Conservation (phyloP, 2,797 vertebrate genomes). For the Triplophysa yarkandensis region DNA sequence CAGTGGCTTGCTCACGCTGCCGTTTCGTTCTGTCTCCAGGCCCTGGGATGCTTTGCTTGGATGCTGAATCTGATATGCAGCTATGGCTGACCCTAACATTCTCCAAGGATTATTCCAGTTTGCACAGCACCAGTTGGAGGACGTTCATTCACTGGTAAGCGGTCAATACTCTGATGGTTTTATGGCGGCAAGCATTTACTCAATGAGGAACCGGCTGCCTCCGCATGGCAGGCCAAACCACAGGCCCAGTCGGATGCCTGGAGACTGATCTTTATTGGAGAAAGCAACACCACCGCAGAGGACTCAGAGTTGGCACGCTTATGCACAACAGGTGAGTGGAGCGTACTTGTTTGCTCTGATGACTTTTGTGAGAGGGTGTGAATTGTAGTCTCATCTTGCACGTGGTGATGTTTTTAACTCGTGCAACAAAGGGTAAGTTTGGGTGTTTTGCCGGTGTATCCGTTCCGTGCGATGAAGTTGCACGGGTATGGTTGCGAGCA, state of each 20-base stretch:
- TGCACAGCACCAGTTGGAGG: conserved; percentile 37
- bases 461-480: conserved; percentile 22
- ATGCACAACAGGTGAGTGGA: conserved; percentile 74
- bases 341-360: conserved; percentile 50
- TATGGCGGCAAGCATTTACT: conserved; percentile 29
- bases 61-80: conserved; percentile 45
- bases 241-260: conserved; percentile 34
- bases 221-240: conserved; percentile 24
- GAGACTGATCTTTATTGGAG: conserved; percentile 46
- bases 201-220: conserved; percentile 13
- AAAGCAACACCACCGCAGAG: conserved; percentile 54
- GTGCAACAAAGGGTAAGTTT: background rate
- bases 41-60: conserved; percentile 49
- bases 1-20: conserved; percentile 39
- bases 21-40: conserved; percentile 42
- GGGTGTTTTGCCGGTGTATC: conserved; percentile 28
- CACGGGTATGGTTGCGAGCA: conserved; percentile 30
- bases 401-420: conserved; percentile 9
- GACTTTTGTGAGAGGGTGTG: background rate
- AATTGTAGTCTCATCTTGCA: conserved; percentile 10
- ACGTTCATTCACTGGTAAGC: conserved; percentile 33
- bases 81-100: conserved; percentile 39
- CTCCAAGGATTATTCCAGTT: conserved; percentile 49
- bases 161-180: conserved; percentile 43
- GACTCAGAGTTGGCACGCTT: conserved; percentile 50